phyloP scores from a whole-genome alignment of 2,113 vertebrate species.

The Scophthalmus maximus region DNA sequence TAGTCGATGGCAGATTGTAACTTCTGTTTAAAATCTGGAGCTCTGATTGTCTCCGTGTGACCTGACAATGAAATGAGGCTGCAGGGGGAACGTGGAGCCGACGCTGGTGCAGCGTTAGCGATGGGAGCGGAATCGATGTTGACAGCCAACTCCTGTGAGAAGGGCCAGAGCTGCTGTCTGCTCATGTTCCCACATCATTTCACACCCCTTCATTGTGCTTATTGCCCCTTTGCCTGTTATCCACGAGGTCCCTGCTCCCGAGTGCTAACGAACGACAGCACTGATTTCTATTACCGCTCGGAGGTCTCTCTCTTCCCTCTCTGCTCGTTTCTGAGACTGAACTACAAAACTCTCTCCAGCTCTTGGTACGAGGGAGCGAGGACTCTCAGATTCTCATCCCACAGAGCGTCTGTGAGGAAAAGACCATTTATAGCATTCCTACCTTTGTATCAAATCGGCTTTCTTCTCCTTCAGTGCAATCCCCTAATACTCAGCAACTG shows the following conservation, averaged over 20 bases:
- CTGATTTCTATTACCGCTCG: conserved; percentile 71
- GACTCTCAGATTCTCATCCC: too few species aligned
- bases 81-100: conserved; percentile 25
- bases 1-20: background rate
- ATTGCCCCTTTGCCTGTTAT: conserved; percentile 69
- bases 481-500: conserved; percentile 17
- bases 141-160: conserved; percentile 67
- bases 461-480: background rate
- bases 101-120: conserved; percentile 44
- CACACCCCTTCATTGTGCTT: conserved; percentile 72
- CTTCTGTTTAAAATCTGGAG: background rate
- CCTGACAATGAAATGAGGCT: conserved; percentile 45
- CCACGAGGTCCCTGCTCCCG: conserved; percentile 54
- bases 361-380: too few species aligned
- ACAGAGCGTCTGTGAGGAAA: conserved; percentile 1
- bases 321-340: conserved; percentile 20
- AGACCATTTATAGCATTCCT: too few species aligned
- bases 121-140: conserved; percentile 60
- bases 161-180: conserved; percentile 68
- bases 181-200: conserved; percentile 71
- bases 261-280: conserved; percentile 63
- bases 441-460: conserved; percentile 5
- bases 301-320: conserved; percentile 48
- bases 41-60: conserved; percentile 11
- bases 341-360: conserved; percentile 30